phyloP scores from a whole-genome alignment of 2,113 vertebrate genomes.

The Pteruthius melanotis region DNA sequence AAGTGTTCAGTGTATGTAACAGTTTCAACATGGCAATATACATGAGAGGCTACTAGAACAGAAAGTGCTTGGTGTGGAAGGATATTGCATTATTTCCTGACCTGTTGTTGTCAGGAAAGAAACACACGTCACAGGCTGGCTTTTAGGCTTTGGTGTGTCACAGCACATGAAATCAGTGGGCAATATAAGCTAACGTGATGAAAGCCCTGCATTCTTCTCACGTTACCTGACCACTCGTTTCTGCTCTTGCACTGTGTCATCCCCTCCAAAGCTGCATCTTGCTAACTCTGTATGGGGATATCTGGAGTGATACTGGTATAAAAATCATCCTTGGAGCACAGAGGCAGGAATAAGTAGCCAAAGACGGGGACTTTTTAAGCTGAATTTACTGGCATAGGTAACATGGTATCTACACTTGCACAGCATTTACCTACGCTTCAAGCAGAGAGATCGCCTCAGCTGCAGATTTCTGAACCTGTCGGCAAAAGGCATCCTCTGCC shows the following conservation, averaged over 20 bases:
- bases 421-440: background rate
- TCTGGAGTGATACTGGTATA: background rate
- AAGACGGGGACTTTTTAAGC: background rate
- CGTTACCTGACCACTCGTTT: fast-evolving
- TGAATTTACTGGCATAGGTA: background rate
- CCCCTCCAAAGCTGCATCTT: background rate
- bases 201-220: background rate
- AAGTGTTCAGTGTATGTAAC: background rate
- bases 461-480: background rate
- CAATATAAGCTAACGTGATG: fast-evolving
- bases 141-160: background rate
- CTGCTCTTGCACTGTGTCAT: background rate
- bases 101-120: background rate
- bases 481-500: background rate
- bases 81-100: conserved; percentile 46
- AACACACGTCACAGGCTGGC: background rate
- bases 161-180: background rate
- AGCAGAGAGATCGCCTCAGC: background rate
- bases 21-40: background rate
- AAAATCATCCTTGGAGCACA: background rate
- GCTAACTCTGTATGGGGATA: background rate
- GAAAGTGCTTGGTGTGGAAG: background rate
- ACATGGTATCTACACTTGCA: background rate
- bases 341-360: background rate
- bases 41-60: background rate